Evolutionary conservation across 2,888 invertebrate genomes (phyloP).

Genomic region (Caenorhabditis sinica): DNA sequence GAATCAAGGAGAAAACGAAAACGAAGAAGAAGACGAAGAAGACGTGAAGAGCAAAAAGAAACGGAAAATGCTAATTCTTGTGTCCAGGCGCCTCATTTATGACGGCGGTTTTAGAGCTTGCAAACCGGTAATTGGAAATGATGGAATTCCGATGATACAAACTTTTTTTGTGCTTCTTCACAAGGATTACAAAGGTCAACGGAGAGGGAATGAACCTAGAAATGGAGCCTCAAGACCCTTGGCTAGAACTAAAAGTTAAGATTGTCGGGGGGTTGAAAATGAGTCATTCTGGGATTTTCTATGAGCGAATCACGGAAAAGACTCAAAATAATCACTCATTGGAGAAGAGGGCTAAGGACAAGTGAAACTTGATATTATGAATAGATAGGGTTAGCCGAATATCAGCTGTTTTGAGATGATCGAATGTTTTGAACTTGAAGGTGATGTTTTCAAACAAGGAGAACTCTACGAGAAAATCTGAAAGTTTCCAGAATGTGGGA

Average conservation of each 20-base stretch:
- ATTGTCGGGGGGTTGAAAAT: background rate
- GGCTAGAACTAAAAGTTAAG: background rate
- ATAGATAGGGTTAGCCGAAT: slow-evolving; percentile 2
- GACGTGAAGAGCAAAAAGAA: slow-evolving; percentile 44
- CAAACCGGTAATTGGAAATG: slow-evolving; percentile 51
- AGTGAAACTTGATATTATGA: slow-evolving; percentile 11
- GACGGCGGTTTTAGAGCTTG: slow-evolving; percentile 27
- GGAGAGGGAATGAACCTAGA: background rate
- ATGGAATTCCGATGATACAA: too few species aligned
- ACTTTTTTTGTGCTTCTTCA: slow-evolving; percentile 14
- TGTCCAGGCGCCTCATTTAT: slow-evolving; percentile 42
- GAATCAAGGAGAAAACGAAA: slow-evolving; percentile 27
- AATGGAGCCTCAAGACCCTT: too few species aligned
- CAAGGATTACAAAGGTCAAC: background rate
- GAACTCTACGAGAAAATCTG: too few species aligned
- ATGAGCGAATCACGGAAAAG: background rate
- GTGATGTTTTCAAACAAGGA: background rate
- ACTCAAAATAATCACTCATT: background rate
- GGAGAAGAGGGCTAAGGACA: slow-evolving; percentile 29
- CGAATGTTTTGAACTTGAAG: background rate
- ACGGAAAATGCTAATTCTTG: slow-evolving; percentile 52
- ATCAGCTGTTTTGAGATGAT: slow-evolving; percentile 33
- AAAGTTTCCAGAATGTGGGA: too few species aligned
- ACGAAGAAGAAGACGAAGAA: slow-evolving; percentile 25
- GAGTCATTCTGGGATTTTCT: background rate